Conservation (phyloP, 2,113 vertebrate genomes). For the Antechinus flavipes region DNA sequence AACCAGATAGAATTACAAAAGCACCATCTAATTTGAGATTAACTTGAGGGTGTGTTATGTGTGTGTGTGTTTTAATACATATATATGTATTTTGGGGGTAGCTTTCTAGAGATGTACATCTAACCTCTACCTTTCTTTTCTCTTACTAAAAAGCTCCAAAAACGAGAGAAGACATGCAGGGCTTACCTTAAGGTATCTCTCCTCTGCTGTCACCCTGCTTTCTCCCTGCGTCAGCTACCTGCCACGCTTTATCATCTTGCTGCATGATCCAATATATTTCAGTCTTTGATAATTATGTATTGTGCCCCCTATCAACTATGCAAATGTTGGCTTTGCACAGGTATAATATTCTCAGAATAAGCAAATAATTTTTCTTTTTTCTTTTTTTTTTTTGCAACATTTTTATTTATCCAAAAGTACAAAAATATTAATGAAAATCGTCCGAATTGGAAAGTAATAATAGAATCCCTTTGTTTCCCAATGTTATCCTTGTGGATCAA, state of each 20-base stretch:
- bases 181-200: slow-evolving; percentile 99
- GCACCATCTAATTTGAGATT: slow-evolving; percentile 27
- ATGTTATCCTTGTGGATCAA: slow-evolving; percentile 65
- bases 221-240: slow-evolving; percentile 84
- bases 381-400: slow-evolving; percentile 60
- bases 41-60: slow-evolving; percentile 65
- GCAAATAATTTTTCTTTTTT: slow-evolving; percentile 69
- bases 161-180: slow-evolving; percentile 99
- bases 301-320: slow-evolving; percentile 86
- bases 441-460: slow-evolving; percentile 82
- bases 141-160: slow-evolving; percentile 97
- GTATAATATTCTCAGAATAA: slow-evolving; percentile 80
- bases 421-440: slow-evolving; percentile 72
- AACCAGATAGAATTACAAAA: slow-evolving; percentile 28
- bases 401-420: slow-evolving; percentile 74
- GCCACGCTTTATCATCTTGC: slow-evolving; percentile 87
- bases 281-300: slow-evolving; percentile 90
- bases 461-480: slow-evolving; percentile 48
- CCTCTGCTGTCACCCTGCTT: slow-evolving; percentile 90
- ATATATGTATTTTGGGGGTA: slow-evolving; percentile 51
- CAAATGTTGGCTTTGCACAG: slow-evolving; percentile 84
- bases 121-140: slow-evolving; percentile 90
- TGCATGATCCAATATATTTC: slow-evolving; percentile 88
- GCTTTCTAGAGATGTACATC: slow-evolving; percentile 81
- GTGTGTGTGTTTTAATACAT: not conserved